Conservation (phyloP, 2,113 vertebrate genomes). For the Anolis sagrei region DNA sequence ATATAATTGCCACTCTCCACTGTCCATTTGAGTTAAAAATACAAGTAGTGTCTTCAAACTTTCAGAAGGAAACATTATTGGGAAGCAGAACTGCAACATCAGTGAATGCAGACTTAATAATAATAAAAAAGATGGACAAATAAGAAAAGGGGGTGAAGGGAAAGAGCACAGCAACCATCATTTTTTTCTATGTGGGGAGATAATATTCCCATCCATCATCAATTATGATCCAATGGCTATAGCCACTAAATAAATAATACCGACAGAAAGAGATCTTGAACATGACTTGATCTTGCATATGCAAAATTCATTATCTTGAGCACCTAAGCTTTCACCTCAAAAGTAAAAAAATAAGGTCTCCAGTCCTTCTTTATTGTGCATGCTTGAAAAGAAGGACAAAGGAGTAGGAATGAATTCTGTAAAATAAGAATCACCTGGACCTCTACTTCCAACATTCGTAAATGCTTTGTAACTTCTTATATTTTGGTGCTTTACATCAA, state of each 20-base stretch:
- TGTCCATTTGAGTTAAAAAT: too few relatives aligned
- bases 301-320: background rate
- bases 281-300: background rate
- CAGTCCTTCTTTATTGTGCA: background rate
- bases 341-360: background rate
- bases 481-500: background rate
- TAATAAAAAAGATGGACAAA: too few relatives aligned
- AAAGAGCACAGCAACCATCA: too few relatives aligned
- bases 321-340: background rate
- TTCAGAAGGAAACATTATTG: too few relatives aligned
- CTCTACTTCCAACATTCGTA: background rate
- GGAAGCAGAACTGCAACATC: too few relatives aligned
- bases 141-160: too few relatives aligned
- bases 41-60: too few relatives aligned
- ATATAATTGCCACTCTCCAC: too few relatives aligned
- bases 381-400: background rate
- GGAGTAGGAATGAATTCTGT: background rate
- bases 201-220: too few relatives aligned
- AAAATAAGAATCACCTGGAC: background rate
- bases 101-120: too few relatives aligned
- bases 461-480: background rate
- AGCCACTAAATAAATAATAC: background rate
- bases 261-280: background rate
- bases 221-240: too few relatives aligned
- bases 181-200: too few relatives aligned